Conservation (phyloP, 2,797 vertebrate species). For the Peromyscus attwateri region DNA sequence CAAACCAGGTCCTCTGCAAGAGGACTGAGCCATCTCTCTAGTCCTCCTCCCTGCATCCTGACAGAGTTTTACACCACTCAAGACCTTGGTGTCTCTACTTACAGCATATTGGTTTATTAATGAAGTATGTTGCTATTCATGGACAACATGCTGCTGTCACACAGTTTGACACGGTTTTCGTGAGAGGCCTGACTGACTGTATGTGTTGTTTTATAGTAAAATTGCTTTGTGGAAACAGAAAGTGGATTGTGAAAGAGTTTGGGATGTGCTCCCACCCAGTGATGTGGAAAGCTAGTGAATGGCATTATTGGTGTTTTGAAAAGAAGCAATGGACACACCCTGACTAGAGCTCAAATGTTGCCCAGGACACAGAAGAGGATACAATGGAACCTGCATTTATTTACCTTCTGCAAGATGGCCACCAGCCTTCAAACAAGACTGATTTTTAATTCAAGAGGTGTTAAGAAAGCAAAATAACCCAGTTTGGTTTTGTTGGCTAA, state of each 20-base stretch:
- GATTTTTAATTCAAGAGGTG: neutral
- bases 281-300: slow-evolving; percentile 14
- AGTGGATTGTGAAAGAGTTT: slow-evolving; percentile 26
- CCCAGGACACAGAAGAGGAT: neutral
- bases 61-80: neutral
- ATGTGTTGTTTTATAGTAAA: slow-evolving; percentile 14
- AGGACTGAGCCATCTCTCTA: neutral
- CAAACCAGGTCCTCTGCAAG: neutral
- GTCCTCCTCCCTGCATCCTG: neutral
- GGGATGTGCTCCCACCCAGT: neutral
- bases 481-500: neutral
- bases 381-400: slow-evolving; percentile 18
- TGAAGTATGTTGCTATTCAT: slow-evolving; percentile 4
- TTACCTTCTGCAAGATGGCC: neutral
- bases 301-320: slow-evolving; percentile 46
- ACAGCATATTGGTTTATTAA: neutral
- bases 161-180: neutral
- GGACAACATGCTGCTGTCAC: neutral
- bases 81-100: neutral
- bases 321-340: neutral
- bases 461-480: neutral
- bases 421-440: neutral
- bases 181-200: neutral
- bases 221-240: slow-evolving; percentile 18
- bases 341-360: neutral